Conservation (phyloP, 2,113 vertebrate genomes). For the Notarius lentiginosus region DNA sequence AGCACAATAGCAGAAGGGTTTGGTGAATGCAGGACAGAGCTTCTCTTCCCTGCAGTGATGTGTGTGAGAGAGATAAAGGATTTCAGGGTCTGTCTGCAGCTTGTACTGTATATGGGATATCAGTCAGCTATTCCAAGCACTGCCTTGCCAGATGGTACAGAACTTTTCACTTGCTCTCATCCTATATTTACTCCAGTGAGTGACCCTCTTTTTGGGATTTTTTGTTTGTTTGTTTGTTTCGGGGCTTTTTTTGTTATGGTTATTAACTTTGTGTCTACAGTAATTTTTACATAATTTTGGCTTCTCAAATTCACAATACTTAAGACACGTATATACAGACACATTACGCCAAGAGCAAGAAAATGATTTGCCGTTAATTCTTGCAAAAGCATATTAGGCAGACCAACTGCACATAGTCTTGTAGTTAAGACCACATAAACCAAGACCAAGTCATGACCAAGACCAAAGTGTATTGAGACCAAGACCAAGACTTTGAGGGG, state of each 20-base stretch:
- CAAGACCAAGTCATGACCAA: too few species aligned
- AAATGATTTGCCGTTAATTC: neutral
- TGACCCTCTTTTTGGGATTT: slow-evolving; percentile 24
- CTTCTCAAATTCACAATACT: neutral
- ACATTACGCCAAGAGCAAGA: neutral
- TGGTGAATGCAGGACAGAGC: slow-evolving; percentile 22
- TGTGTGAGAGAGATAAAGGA: slow-evolving; percentile 19
- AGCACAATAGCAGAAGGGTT: slow-evolving; percentile 47
- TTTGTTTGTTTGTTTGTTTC: neutral
- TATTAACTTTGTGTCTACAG: neutral
- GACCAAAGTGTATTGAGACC: too few species aligned
- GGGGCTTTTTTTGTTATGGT: neutral
- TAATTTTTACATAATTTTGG: neutral
- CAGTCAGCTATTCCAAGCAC: slow-evolving; percentile 25
- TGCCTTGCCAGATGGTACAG: slow-evolving; percentile 39
- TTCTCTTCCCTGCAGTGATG: neutral
- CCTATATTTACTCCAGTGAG: slow-evolving; percentile 30
- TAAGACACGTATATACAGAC: neutral
- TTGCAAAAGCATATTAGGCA: neutral
- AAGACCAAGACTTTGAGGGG: too few species aligned
- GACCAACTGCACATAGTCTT: neutral
- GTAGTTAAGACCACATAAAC: too few species aligned
- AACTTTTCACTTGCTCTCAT: slow-evolving; percentile 13
- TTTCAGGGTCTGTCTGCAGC: neutral
- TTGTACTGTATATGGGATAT: slow-evolving; percentile 21